phyloP scores from a whole-genome alignment of 2,113 vertebrate genomes.

The Lipotes vexillifer region DNA sequence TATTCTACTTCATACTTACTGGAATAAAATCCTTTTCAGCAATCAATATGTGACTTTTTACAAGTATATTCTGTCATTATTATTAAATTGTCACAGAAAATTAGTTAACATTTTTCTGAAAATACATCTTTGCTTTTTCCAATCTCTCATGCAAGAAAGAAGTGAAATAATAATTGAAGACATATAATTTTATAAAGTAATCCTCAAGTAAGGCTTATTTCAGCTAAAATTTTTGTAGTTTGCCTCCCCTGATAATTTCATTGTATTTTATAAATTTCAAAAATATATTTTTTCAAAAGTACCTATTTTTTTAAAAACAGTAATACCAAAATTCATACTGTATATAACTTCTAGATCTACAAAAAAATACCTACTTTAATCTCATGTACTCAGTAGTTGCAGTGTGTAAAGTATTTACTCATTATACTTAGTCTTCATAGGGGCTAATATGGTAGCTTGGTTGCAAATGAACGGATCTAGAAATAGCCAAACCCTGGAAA shows the following conservation, averaged over 20 bases:
- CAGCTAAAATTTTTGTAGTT: not conserved
- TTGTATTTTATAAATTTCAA: conserved; percentile 28
- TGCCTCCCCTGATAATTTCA: not conserved
- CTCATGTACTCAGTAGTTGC: not conserved
- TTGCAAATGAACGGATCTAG: not conserved
- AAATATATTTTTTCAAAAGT: not conserved
- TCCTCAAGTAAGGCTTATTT: conserved; percentile 3
- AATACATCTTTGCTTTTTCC: not conserved
- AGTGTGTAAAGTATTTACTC: not conserved
- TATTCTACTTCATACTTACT: not conserved
- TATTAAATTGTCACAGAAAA: conserved; percentile 32
- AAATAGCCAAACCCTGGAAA: not conserved
- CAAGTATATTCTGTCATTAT: not conserved
- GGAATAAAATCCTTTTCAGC: not conserved
- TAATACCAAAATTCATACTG: not conserved
- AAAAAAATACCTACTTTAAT: not conserved
- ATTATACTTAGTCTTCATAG: not conserved
- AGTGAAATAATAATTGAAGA: conserved; percentile 36
- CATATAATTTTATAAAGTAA: conserved; percentile 28
- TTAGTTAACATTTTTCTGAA: conserved; percentile 38
- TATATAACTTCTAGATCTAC: not conserved
- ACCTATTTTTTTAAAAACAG: not conserved
- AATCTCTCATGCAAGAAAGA: not conserved
- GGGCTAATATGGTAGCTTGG: not conserved
- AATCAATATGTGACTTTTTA: not conserved